These are phyloP conservation scores for Fistularia tabacaria DNA, from an alignment of 2,797 vertebrate species.

Conservation along the genomic window DNA sequence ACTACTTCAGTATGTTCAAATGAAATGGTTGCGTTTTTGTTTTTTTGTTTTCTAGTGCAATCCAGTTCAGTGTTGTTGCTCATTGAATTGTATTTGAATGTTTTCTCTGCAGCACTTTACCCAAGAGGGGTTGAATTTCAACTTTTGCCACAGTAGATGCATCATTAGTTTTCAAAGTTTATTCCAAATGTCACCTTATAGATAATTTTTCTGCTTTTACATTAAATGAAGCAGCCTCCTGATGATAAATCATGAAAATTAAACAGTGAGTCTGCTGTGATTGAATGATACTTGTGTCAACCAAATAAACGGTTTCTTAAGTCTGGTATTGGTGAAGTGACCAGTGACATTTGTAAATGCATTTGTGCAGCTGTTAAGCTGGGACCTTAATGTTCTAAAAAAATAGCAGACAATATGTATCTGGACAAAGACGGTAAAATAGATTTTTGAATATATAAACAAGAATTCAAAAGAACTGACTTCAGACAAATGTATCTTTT, in stretches of 20 bases:
- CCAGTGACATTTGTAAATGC: too few relatives aligned
- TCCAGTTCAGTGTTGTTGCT: slow-evolving; percentile 24
- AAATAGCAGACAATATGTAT: too few relatives aligned
- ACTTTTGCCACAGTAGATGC: background rate
- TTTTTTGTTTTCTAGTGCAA: slow-evolving; percentile 36
- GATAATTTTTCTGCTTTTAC: too few relatives aligned
- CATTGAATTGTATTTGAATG: slow-evolving; percentile 29
- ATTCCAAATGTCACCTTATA: too few relatives aligned
- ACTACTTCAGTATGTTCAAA: background rate
- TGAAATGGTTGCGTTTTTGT: slow-evolving; percentile 1
- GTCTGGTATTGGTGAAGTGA: background rate
- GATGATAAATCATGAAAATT: slow-evolving; percentile 4
- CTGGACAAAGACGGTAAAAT: too few relatives aligned
- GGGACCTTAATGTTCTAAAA: too few relatives aligned
- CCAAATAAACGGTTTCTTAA: slow-evolving; percentile 36
- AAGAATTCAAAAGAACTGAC: too few relatives aligned
- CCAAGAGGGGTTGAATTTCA: slow-evolving; percentile 9
- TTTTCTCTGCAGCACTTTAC: slow-evolving; percentile 72
- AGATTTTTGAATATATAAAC: too few relatives aligned
- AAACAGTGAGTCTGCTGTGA: slow-evolving; percentile 19
- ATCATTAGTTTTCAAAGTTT: background rate
- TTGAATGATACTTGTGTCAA: slow-evolving; percentile 26
- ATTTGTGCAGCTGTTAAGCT: too few relatives aligned
- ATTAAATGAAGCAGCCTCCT: background rate
- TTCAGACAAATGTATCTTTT: too few relatives aligned